These are phyloP conservation scores for Isaurus tuberculatus DNA, from an alignment of 92 coral and sea anemone species.

Conservation along the genomic window DNA sequence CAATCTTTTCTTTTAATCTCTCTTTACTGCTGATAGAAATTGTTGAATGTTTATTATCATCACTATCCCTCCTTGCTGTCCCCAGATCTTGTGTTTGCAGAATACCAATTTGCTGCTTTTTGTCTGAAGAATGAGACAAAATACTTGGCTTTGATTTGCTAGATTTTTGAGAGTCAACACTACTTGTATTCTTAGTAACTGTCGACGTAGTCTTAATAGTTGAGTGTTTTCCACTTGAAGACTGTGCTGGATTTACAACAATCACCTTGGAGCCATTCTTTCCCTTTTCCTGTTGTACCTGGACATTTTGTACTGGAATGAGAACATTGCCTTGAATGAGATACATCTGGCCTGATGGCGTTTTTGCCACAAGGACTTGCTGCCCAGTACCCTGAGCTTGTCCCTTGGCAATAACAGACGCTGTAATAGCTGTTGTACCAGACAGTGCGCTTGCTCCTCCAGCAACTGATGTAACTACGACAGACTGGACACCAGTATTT, in stretches of 20 bases:
- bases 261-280: slow-evolving; percentile 63
- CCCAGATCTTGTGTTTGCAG: slow-evolving; percentile 4
- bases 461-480: slow-evolving; percentile 41
- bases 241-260: slow-evolving; percentile 59
- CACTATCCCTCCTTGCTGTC: slow-evolving; percentile 6
- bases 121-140: slow-evolving; percentile 33
- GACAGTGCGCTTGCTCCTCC: slow-evolving; percentile 38
- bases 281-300: slow-evolving; percentile 69
- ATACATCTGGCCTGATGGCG: slow-evolving; percentile 87
- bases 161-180: not conserved
- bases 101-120: slow-evolving; percentile 19
- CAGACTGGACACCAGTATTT: slow-evolving; percentile 24
- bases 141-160: slow-evolving; percentile 27
- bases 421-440: slow-evolving; percentile 77
- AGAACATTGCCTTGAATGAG: slow-evolving; percentile 88
- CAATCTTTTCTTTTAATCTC: slow-evolving; percentile 37
- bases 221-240: slow-evolving; percentile 17
- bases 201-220: slow-evolving; percentile 26
- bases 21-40: slow-evolving; percentile 31
- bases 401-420: slow-evolving; percentile 91
- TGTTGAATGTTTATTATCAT: not conserved
- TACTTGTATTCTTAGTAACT: slow-evolving; percentile 32
- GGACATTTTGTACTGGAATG: slow-evolving; percentile 81
- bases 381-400: slow-evolving; percentile 82
- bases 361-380: slow-evolving; percentile 90